These are phyloP conservation scores for Chironomus tentans DNA, from an alignment of 2,888 invertebrate species.

Conservation along the genomic window DNA sequence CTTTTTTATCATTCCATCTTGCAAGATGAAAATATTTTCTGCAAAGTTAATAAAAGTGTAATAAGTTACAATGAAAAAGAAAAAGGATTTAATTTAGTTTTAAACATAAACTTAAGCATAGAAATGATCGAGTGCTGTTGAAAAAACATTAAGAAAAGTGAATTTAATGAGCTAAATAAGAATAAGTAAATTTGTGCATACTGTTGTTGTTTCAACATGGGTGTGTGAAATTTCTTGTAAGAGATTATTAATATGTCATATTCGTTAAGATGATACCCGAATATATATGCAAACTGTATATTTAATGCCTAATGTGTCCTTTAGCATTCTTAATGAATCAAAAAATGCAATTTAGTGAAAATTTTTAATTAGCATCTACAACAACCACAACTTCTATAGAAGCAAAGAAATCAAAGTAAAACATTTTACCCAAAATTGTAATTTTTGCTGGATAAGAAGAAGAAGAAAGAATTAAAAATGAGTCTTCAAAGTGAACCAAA, in stretches of 20 bases:
- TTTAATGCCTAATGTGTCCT: slow-evolving; percentile 4
- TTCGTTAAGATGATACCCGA: slow-evolving; percentile 14
- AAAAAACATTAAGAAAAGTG: background rate
- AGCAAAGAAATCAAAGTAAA: background rate
- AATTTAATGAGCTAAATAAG: background rate
- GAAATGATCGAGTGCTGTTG: background rate
- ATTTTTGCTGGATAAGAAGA: background rate
- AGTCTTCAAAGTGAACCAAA: background rate
- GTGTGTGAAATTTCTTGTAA: slow-evolving; percentile 20
- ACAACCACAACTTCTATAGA: background rate
- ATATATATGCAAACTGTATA: background rate
- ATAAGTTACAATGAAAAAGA: slow-evolving; percentile 2
- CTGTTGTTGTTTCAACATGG: slow-evolving; percentile 24
- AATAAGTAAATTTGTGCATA: slow-evolving; percentile 23
- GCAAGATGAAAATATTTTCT: slow-evolving; percentile 7
- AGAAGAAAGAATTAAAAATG: background rate
- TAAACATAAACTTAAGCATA: background rate
- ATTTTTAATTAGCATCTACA: slow-evolving; percentile 1
- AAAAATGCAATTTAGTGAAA: slow-evolving; percentile 7
- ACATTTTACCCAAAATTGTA: too few species aligned
- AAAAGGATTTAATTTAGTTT: background rate
- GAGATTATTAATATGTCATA: background rate
- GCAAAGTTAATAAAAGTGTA: slow-evolving; percentile 8
- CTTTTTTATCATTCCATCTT: slow-evolving; percentile 12
- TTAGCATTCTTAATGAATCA: slow-evolving; percentile 4